These are phyloP conservation scores for Dipus sagitta DNA, from an alignment of 2,797 vertebrate species.

Conservation along the genomic window DNA sequence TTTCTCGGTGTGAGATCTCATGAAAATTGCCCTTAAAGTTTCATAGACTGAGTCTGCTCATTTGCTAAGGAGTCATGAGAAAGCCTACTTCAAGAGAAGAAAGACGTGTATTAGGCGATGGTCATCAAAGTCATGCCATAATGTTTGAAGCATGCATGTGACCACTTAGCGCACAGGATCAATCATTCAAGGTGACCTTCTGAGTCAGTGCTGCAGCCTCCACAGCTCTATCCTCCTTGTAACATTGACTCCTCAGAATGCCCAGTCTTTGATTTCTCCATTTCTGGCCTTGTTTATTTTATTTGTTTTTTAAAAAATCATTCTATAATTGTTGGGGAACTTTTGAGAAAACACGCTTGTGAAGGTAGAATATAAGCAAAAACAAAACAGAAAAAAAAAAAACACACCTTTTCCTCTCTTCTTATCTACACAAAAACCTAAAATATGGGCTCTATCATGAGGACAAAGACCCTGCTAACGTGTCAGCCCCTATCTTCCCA, in stretches of 20 bases:
- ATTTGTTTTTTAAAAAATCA: too few relatives aligned
- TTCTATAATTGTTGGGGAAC: not conserved
- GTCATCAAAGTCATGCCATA: not conserved
- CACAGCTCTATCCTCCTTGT: rapidly evolving
- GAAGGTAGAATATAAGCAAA: rapidly evolving
- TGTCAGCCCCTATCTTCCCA: not conserved
- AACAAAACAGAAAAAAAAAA: not conserved
- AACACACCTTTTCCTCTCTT: not conserved
- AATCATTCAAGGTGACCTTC: not conserved
- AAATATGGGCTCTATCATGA: too few relatives aligned
- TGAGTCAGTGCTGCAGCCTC: not conserved
- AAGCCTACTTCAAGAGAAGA: not conserved
- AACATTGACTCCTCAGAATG: too few relatives aligned
- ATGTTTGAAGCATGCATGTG: not conserved
- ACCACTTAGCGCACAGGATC: not conserved
- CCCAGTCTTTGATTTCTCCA: rapidly evolving
- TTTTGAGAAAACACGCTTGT: not conserved
- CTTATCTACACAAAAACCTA: not conserved
- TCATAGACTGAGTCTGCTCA: not conserved
- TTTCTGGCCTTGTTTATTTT: not conserved
- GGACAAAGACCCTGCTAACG: rapidly evolving
- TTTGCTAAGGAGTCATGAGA: not conserved
- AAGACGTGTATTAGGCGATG: not conserved
- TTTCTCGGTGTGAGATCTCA: not conserved
- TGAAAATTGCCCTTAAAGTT: not conserved